Base-by-base conservation (phyloP, 2,888 invertebrate species). In the Dolomedes plantarius region DNA sequence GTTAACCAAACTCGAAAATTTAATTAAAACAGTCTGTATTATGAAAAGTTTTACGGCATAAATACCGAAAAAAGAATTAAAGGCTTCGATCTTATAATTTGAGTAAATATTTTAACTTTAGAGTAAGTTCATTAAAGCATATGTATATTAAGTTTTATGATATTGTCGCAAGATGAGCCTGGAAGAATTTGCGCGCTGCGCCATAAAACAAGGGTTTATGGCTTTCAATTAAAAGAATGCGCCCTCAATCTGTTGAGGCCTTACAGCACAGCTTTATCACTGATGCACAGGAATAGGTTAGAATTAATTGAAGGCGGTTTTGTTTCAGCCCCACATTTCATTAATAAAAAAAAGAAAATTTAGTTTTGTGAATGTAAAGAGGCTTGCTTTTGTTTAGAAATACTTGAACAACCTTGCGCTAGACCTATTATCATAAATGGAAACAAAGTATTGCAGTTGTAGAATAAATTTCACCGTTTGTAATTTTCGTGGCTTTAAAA, bases 101-200 rank as follows among this genome's bases (percentile, higher is more conserved):
- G 11, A 16, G 46, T 46, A 16, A 46, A 16, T 46, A 46, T 46
- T 46, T 46, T 46, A 46, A 46, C 11, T 46, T 6, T 6, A 46
- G 46, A 46, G 11, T 46, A 46, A 46, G 46, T 46, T 46, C 46
- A 46, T 46, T 46, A 46, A 46, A 46, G 46, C 46, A 16, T 46
- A 46, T 16, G 46, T 46, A 16, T 16, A 16, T 46, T 46, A 6
- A 16, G 9, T 46, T 46, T 46, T 46, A 46, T 46, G 46, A 46
- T 6, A 16, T 6, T 46, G n/a, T 46, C 46, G n/a, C 46, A 46
- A 46, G 11, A 46, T 2, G 46, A 13, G 46, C 6, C 7, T 2
- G 16, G 11, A 16, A 16, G 16, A 46, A 11, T 36, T 36, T 36
- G 11, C 36, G 7, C 11, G 36, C 11, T 2, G 2, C 13, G n/a